Evolutionary conservation across 2,113 vertebrate genomes (phyloP), one percentile per base, ranked within the genome.

Genomic region (Chlamydotis undulata): DNA sequence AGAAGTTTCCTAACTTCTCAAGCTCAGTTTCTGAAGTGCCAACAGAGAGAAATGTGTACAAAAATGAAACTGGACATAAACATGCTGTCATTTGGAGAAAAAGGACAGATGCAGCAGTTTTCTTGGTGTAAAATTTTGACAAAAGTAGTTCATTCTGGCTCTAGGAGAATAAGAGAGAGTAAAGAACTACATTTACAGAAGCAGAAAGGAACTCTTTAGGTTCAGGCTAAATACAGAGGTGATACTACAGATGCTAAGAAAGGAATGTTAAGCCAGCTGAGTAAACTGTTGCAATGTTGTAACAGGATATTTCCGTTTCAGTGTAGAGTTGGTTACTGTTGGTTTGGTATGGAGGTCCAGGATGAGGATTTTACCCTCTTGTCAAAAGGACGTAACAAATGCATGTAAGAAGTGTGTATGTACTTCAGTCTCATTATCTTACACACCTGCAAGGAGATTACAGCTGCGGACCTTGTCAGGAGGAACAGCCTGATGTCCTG

Each of bases 231-330:
- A 68, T 33, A 55, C 55, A 67, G n/a, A 63, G 64, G 29, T 45
- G 28, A 12, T 78, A 13, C 5, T 39, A 39, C 39, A 59, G 14
- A 29, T 83, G 65, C 53, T 94, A 25, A 75, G 78, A 81, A 49
- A 41, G n/a, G 43, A n/a, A 9, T 7, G 15, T 91, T 57, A 63
- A 59, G 47, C 64, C 80, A 81, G 50, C 52, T 81, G 70, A 33
- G 52, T 83, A 55, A 78, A 33, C 6, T 3, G 21, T 25, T 74
- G 52, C 28, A 37, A 0, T 85, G 73, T 50, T 0, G 0, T 74
- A 82, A 75, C 25, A 50, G 52, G 15, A 1, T 69, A 28, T 49
- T 79, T 73, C 64, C 4, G 1, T 89, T 84, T 69, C 41, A 50
- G 65, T 26, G 15, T 33, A 28, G 31, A 64, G 56, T 4, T 75